A percentile compares a stretch with the other conserved stretches of the same genome.
Evolutionary conservation across 1,140 invertebrate species (phyloP).

Genomic region (Elysia chlorotica): DNA sequence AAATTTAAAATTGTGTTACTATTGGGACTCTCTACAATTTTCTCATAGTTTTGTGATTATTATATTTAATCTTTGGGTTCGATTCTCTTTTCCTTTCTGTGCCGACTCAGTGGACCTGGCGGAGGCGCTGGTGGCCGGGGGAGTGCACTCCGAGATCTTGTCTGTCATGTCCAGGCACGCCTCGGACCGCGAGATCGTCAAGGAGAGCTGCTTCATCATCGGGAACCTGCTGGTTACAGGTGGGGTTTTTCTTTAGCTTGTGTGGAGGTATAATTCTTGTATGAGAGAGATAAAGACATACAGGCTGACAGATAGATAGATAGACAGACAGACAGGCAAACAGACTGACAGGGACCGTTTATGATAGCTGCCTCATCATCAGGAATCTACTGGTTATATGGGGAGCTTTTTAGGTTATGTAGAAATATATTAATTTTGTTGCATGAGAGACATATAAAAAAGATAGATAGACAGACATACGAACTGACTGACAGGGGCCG

Average conservation of each 20-base stretch:
- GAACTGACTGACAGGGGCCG: too few relatives aligned
- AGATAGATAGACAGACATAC: too few relatives aligned
- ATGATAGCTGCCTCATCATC: too few relatives aligned
- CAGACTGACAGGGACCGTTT: not conserved
- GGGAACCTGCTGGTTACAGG: constrained; percentile 33
- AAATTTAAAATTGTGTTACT: too few relatives aligned
- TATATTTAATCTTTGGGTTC: too few relatives aligned
- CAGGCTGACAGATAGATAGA: not conserved
- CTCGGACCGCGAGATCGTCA: constrained; percentile 26
- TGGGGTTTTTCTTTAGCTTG: constrained; percentile 7
- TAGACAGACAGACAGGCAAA: not conserved
- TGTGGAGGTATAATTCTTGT: not conserved
- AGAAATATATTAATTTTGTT: too few relatives aligned
- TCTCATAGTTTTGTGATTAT: not conserved
- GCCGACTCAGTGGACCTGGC: constrained; percentile 25
- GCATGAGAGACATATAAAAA: too few relatives aligned
- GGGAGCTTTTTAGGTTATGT: too few relatives aligned
- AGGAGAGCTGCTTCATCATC: constrained; percentile 36
- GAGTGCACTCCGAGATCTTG: constrained; percentile 27
- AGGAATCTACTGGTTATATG: too few relatives aligned
- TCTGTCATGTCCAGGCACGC: constrained; percentile 31
- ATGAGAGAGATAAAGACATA: not conserved
- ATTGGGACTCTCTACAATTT: not conserved
- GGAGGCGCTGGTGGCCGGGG: constrained; percentile 20
- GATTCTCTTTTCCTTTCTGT: not conserved